A percentile compares a stretch with the other conserved stretches of the same genome.
Evolutionary conservation across 2,113 vertebrate species (phyloP).

Genomic region (Myxocyprinus asiaticus): DNA sequence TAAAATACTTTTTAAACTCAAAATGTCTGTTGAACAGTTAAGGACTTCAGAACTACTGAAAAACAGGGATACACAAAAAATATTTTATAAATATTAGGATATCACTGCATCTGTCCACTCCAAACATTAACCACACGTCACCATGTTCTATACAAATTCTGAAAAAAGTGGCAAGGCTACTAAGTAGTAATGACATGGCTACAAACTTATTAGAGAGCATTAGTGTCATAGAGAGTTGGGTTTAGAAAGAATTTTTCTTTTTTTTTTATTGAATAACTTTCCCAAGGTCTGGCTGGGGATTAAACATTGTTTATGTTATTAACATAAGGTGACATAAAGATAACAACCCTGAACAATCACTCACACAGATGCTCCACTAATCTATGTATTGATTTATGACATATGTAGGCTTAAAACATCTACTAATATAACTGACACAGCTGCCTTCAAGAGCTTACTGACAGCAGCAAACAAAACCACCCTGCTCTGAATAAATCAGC

Average conservation of each 20-base stretch:
- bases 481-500: no score
- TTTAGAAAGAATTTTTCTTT: no score
- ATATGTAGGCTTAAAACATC: no score
- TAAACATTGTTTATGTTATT: constrained; percentile 5
- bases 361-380: constrained; percentile 14
- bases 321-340: not conserved
- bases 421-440: no score
- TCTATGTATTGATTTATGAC: not conserved
- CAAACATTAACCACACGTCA: constrained; percentile 9
- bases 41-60: not conserved
- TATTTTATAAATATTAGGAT: constrained; percentile 30
- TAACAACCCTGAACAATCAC: constrained; percentile 24
- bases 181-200: not conserved
- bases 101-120: constrained; percentile 13
- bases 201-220: not conserved
- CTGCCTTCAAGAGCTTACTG: no score
- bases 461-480: no score
- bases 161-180: not conserved
- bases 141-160: constrained; percentile 1
- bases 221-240: not conserved
- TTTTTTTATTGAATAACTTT: not conserved
- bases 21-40: not conserved
- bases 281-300: not conserved
- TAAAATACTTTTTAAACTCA: not conserved
- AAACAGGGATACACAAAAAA: not conserved